phyloP scores from a whole-genome alignment of 2,888 invertebrate species.

The Eudemis profundana region DNA sequence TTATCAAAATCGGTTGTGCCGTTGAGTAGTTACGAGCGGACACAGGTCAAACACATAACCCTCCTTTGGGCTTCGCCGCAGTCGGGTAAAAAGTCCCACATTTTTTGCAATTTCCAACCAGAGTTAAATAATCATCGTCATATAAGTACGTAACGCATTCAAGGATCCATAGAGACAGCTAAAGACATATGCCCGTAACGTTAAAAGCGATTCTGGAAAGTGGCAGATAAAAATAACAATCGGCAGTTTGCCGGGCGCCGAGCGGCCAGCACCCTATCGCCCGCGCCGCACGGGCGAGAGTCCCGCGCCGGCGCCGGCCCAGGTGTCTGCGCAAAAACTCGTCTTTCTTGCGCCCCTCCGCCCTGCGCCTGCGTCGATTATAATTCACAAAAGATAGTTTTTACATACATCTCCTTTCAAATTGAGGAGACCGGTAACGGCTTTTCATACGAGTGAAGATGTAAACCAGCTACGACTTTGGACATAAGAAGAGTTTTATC shows the following conservation, averaged over 20 bases:
- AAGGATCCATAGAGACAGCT: conserved; percentile 11
- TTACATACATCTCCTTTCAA: conserved; percentile 15
- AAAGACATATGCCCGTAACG: conserved; percentile 22
- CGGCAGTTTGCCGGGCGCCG: background rate
- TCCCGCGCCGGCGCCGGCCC: conserved; percentile 3
- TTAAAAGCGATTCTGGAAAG: conserved; percentile 36
- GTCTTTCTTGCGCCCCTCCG: conserved; percentile 35
- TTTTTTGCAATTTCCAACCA: too few relatives aligned
- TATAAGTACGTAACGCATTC: conserved; percentile 9
- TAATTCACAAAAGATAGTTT: conserved; percentile 42
- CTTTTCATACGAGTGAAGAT: too few relatives aligned
- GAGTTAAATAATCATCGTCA: background rate
- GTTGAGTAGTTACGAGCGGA: too few relatives aligned
- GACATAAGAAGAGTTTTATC: too few relatives aligned
- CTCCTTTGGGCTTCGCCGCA: too few relatives aligned
- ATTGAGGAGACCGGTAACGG: conserved; percentile 19
- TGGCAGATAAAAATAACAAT: conserved; percentile 39
- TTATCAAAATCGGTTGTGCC: too few relatives aligned
- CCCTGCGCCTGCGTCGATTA: background rate
- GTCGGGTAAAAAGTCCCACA: too few relatives aligned
- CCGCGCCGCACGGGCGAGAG: background rate
- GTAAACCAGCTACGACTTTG: too few relatives aligned
- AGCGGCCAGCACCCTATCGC: background rate
- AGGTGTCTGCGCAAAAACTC: conserved; percentile 42
- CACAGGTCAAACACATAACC: too few relatives aligned